Conservation (phyloP, 2,113 vertebrate genomes). For the Polypterus bichir region DNA sequence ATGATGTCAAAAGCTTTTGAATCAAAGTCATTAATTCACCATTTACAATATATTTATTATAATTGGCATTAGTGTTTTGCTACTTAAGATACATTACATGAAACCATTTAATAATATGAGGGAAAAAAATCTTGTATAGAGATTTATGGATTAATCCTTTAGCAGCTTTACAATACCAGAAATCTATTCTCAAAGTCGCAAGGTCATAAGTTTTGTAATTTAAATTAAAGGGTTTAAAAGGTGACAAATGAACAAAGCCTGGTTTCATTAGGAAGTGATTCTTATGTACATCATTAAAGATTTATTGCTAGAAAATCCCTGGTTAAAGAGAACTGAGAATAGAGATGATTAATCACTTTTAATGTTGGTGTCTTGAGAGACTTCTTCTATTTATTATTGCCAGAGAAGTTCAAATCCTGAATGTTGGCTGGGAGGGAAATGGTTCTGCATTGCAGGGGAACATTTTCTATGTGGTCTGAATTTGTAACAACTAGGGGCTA, state of each 20-base stretch:
- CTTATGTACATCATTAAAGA: slow-evolving; percentile 96
- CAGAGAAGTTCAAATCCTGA: slow-evolving; percentile 65
- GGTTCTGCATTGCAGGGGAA: slow-evolving; percentile 70
- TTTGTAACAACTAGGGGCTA: slow-evolving; percentile 69
- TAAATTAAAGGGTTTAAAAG: slow-evolving; percentile 70
- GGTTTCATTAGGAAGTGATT: slow-evolving; percentile 84
- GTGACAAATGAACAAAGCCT: slow-evolving; percentile 76
- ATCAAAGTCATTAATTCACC: slow-evolving; percentile 22
- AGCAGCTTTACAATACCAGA: slow-evolving; percentile 52
- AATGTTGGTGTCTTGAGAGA: slow-evolving; percentile 87
- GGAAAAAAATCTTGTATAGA: slow-evolving; percentile 42
- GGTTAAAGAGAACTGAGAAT: slow-evolving; percentile 59
- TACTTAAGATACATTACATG: slow-evolving; percentile 26
- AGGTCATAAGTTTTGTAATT: slow-evolving; percentile 71
- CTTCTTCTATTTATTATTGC: slow-evolving; percentile 97
- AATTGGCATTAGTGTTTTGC: slow-evolving; percentile 29
- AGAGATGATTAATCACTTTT: slow-evolving; percentile 95
- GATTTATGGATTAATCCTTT: slow-evolving; percentile 64
- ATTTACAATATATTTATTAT: slow-evolving; percentile 26
- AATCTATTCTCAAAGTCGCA: slow-evolving; percentile 63
- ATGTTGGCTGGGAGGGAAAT: slow-evolving; percentile 70
- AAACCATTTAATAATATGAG: slow-evolving; percentile 40
- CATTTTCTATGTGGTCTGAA: slow-evolving; percentile 73
- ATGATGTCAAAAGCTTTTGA: too few species aligned
- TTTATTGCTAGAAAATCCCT: slow-evolving; percentile 88